Conservation (phyloP, 2,113 vertebrate genomes). For the Varanus salvator region DNA sequence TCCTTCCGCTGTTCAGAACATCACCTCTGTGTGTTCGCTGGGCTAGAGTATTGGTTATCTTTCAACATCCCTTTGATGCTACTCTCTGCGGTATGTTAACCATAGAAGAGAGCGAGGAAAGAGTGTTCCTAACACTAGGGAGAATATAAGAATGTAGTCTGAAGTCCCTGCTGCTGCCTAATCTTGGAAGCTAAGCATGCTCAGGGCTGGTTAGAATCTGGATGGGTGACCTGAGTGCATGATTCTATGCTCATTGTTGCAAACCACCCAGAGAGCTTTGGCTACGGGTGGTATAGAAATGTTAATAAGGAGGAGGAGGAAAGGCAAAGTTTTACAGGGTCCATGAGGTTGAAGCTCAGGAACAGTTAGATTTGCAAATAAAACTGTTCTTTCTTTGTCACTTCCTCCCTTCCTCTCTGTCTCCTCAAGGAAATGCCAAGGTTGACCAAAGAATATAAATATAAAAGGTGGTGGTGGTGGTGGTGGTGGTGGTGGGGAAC, state of each 20-base stretch:
- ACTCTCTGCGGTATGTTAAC: slow-evolving; percentile 28
- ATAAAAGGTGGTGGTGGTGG: too few relatives aligned
- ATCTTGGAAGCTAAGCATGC: too few relatives aligned
- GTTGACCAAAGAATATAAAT: not conserved
- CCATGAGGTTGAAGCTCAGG: not conserved
- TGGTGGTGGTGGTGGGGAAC: not conserved
- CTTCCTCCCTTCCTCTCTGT: not conserved
- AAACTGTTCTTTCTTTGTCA: not conserved
- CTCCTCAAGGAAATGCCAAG: slow-evolving; percentile 1
- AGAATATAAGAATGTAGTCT: not conserved
- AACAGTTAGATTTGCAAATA: not conserved
- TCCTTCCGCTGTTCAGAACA: slow-evolving; percentile 31
- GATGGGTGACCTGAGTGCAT: too few relatives aligned
- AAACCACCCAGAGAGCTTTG: too few relatives aligned
- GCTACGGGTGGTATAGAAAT: too few relatives aligned
- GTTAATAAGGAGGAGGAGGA: not conserved
- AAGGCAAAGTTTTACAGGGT: not conserved
- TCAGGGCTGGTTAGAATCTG: too few relatives aligned
- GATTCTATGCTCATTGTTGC: too few relatives aligned
- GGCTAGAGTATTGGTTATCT: slow-evolving; percentile 46
- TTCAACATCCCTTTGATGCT: slow-evolving; percentile 6
- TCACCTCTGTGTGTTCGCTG: slow-evolving; percentile 45
- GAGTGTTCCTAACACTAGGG: not conserved
- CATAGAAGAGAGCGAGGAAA: not conserved
- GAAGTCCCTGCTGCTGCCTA: too few relatives aligned